Evolutionary conservation across 92 coral and sea anemone genomes (phyloP).

Genomic region (Epizoanthus rinbou): DNA sequence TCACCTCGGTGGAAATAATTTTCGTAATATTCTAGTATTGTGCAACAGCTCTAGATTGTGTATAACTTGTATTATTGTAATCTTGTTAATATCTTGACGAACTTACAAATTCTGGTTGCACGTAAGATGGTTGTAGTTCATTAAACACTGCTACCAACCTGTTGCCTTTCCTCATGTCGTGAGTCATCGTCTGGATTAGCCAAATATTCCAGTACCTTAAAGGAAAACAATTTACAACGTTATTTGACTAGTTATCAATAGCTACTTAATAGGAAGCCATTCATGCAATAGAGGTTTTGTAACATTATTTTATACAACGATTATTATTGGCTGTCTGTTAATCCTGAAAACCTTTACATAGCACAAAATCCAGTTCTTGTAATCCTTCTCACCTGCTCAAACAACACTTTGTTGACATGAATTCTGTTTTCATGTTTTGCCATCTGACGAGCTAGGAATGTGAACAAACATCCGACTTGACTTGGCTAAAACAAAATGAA

Average conservation of each 20-base stretch:
- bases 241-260: neutral
- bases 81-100: too few species aligned
- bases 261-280: too few species aligned
- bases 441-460: constrained; percentile 98
- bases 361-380: neutral
- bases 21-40: constrained; percentile 17
- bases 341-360: too few species aligned
- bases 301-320: neutral
- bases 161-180: constrained; percentile 95
- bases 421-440: constrained; percentile 93
- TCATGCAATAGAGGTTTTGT: too few species aligned
- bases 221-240: neutral
- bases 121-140: too few species aligned
- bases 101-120: too few species aligned
- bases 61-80: constrained; percentile 6
- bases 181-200: constrained; percentile 97
- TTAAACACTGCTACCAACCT: constrained; percentile 53
- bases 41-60: constrained; percentile 11
- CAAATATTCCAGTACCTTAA: constrained; percentile 90
- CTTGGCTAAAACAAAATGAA: constrained; percentile 73
- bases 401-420: constrained; percentile 84
- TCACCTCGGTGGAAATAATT: too few species aligned
- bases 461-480: constrained; percentile 96
- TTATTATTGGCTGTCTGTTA: neutral
- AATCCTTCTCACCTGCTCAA: constrained; percentile 81